These are phyloP conservation scores for Himalopsyche anomala DNA, from an alignment of 2,888 invertebrate species.

Conservation along the genomic window DNA sequence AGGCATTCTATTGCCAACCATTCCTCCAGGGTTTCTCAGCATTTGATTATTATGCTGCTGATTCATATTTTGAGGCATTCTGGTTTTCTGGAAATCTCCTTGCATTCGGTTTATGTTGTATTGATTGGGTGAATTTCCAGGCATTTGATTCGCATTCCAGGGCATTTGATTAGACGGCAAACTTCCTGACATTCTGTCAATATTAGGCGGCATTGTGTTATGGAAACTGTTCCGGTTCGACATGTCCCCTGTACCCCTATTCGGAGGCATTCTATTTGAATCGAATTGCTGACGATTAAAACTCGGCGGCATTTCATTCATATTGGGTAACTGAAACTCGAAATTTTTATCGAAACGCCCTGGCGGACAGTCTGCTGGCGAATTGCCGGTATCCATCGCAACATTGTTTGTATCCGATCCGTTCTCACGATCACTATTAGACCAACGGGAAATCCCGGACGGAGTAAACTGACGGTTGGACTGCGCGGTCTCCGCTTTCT, in stretches of 20 bases:
- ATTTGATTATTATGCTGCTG: not conserved
- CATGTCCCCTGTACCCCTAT: not conserved
- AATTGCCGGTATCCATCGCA: not conserved
- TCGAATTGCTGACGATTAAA: not conserved
- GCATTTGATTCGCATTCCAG: constrained; percentile 3
- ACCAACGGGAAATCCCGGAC: not conserved
- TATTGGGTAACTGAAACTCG: constrained; percentile 2
- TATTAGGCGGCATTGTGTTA: not conserved
- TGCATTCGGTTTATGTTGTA: not conserved
- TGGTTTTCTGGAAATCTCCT: not conserved
- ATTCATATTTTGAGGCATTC: constrained; percentile 15
- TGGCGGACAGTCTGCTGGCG: not conserved
- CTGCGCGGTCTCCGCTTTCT: not conserved
- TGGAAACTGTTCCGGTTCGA: not conserved
- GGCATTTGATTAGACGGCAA: not conserved
- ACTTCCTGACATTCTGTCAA: not conserved
- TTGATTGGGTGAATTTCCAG: not conserved
- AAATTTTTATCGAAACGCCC: not conserved
- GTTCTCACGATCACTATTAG: not conserved
- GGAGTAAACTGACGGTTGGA: not conserved
- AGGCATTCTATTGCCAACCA: not conserved
- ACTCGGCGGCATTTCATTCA: constrained; percentile 15
- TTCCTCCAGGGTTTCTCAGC: not conserved
- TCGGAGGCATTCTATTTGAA: not conserved
- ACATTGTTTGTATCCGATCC: not conserved